phyloP scores from a whole-genome alignment of 1,140 invertebrate species.

The Nasonia longicornis region DNA sequence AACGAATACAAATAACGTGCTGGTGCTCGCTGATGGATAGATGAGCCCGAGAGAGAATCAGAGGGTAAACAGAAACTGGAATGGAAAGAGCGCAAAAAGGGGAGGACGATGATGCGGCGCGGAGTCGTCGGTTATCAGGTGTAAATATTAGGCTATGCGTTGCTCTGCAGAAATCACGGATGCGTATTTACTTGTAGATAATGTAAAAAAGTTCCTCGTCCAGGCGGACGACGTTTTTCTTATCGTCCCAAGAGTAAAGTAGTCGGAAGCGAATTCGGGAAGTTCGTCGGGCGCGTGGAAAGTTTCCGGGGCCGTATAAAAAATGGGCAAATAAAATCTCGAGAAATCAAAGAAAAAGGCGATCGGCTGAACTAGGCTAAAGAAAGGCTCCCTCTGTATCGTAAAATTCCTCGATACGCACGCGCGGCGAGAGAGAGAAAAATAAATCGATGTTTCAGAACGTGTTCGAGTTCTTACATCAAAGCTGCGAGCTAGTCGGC shows the following conservation, averaged over 20 bases:
- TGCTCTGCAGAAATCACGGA: background rate
- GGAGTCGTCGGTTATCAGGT: background rate
- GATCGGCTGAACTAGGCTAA: background rate
- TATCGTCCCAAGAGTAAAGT: background rate
- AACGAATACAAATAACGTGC: constrained; percentile 31
- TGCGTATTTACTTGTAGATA: background rate
- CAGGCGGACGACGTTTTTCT: background rate
- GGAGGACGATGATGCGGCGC: background rate
- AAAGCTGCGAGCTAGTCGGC: background rate
- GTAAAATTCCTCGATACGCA: too few species aligned
- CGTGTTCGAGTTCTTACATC: too few species aligned
- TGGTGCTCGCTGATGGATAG: constrained; percentile 4
- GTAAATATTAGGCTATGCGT: background rate
- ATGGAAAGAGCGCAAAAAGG: background rate
- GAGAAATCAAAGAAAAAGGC: background rate
- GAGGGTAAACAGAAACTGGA: background rate
- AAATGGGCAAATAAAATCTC: background rate
- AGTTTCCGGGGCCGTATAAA: background rate
- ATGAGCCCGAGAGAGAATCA: background rate
- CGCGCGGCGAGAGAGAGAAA: background rate
- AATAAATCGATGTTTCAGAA: background rate
- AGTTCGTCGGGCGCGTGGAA: background rate
- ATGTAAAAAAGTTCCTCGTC: background rate
- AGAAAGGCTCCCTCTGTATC: background rate
- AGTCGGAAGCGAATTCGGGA: background rate